phyloP scores from a whole-genome alignment of 2,113 vertebrate genomes.

The Gracilinanus agilis region DNA sequence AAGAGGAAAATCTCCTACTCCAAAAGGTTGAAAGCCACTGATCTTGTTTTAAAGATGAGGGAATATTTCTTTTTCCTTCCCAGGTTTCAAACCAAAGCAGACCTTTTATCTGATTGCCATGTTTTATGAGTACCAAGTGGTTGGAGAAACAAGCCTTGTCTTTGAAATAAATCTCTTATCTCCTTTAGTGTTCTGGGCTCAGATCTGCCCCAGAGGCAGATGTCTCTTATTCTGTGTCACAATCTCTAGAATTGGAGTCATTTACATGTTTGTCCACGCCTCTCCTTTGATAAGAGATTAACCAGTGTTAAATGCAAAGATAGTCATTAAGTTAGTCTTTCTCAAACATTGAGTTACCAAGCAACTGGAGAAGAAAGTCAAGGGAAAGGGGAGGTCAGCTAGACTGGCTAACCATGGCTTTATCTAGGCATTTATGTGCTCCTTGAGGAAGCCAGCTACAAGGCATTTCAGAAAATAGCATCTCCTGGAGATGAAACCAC shows the following conservation, averaged over 20 bases:
- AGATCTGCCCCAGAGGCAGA: slow-evolving; percentile 52
- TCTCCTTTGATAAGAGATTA: slow-evolving; percentile 79
- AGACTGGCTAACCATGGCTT: neutral
- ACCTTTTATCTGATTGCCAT: slow-evolving; percentile 38
- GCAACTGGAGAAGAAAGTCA: slow-evolving; percentile 46
- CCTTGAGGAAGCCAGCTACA: slow-evolving; percentile 27
- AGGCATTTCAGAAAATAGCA: slow-evolving; percentile 10
- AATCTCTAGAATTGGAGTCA: slow-evolving; percentile 44
- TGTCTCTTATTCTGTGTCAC: slow-evolving; percentile 25
- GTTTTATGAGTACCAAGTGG: slow-evolving; percentile 55
- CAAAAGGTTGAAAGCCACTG: neutral
- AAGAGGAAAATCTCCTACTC: neutral
- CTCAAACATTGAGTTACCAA: slow-evolving; percentile 61
- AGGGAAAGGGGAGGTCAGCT: slow-evolving; percentile 1
- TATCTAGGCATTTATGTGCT: slow-evolving; percentile 4
- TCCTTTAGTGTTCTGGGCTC: slow-evolving; percentile 37
- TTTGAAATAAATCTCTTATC: slow-evolving; percentile 74
- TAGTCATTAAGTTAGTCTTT: slow-evolving; percentile 51
- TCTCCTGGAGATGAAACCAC: neutral
- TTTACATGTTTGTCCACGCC: slow-evolving; percentile 71
- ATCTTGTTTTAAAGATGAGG: neutral
- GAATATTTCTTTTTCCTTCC: neutral
- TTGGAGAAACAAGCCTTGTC: slow-evolving; percentile 59
- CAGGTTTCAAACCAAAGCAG: slow-evolving; percentile 31
- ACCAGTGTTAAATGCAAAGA: slow-evolving; percentile 52